Conservation (phyloP, 1,140 invertebrate genomes). For the Drosophila hydei region DNA sequence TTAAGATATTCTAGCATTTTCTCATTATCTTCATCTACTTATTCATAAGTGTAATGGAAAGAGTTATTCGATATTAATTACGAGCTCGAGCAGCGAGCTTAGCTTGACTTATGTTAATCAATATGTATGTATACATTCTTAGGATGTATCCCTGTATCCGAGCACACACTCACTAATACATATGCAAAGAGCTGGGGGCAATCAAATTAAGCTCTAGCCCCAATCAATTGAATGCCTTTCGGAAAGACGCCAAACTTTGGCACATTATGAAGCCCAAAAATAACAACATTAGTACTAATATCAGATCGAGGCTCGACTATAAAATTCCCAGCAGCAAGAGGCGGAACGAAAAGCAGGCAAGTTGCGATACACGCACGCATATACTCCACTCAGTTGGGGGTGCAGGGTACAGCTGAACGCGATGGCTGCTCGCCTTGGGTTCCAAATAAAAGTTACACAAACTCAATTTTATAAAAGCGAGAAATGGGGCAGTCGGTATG, state of each 20-base stretch:
- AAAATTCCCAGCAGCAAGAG: not conserved
- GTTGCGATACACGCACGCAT: no score
- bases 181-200: slow-evolving; percentile 15
- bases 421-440: slow-evolving; percentile 1
- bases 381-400: not conserved
- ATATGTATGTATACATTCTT: slow-evolving; percentile 32
- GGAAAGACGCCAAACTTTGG: slow-evolving; percentile 30
- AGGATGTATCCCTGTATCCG: not conserved
- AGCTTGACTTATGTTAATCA: slow-evolving; percentile 51
- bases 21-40: not conserved
- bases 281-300: slow-evolving; percentile 26
- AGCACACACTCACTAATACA: not conserved
- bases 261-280: slow-evolving; percentile 6
- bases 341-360: not conserved
- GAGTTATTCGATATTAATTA: slow-evolving; percentile 56
- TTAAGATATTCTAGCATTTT: not conserved
- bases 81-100: slow-evolving; percentile 14
- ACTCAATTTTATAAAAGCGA: slow-evolving; percentile 64
- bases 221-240: slow-evolving; percentile 17
- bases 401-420: slow-evolving; percentile 3
- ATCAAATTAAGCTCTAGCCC: slow-evolving; percentile 48
- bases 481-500: no score
- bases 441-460: slow-evolving; percentile 62
- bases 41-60: not conserved
- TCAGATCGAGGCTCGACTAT: not conserved